phyloP scores from a whole-genome alignment of 2,888 invertebrate genomes.

The Stenichneumon culpator region DNA sequence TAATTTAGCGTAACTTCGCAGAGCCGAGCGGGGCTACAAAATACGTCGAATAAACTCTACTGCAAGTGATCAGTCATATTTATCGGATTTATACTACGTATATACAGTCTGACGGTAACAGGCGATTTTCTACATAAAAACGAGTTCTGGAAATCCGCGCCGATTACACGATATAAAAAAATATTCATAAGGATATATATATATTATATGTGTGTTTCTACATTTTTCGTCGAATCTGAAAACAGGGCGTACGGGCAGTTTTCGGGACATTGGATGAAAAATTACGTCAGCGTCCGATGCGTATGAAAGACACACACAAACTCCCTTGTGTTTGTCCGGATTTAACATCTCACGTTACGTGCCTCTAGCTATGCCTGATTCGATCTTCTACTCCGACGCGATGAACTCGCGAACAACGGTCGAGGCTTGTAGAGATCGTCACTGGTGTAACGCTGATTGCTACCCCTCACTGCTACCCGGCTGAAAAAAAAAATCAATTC shows the following conservation, averaged over 20 bases:
- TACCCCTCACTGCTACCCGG: slow-evolving; percentile 76
- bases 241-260: slow-evolving; percentile 34
- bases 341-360: slow-evolving; percentile 71
- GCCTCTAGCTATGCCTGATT: slow-evolving; percentile 82
- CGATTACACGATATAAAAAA: slow-evolving; percentile 63
- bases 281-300: neutral
- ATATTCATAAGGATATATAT: slow-evolving; percentile 62
- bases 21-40: neutral
- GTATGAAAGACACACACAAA: neutral
- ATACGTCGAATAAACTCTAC: slow-evolving; percentile 22
- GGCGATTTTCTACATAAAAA: slow-evolving; percentile 16
- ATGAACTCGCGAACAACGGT: slow-evolving; percentile 86
- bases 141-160: slow-evolving; percentile 7
- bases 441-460: slow-evolving; percentile 88
- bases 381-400: slow-evolving; percentile 86
- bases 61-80: slow-evolving; percentile 53
- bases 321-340: neutral
- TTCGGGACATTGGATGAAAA: slow-evolving; percentile 23
- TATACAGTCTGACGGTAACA: slow-evolving; percentile 49
- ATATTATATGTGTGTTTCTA: slow-evolving; percentile 32
- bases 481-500: slow-evolving; percentile 71
- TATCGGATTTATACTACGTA: slow-evolving; percentile 53
- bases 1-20: too few species aligned
- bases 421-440: slow-evolving; percentile 91
- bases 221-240: slow-evolving; percentile 41